A percentile compares a stretch with the other conserved stretches of the same genome.
Conservation (phyloP, 2,888 invertebrate species). For the Piscicola geometra region DNA sequence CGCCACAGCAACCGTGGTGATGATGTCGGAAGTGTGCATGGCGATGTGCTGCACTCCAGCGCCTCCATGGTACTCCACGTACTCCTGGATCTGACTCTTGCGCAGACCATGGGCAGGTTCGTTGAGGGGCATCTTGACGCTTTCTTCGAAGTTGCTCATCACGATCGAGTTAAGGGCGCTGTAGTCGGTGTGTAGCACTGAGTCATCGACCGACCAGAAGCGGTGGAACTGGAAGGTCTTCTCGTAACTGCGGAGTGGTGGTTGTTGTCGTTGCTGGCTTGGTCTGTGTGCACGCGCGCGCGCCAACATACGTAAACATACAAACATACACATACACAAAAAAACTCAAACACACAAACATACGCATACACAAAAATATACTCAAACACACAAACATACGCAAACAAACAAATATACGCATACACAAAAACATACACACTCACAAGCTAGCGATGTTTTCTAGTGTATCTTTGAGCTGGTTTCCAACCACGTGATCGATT, state of each 20-base stretch:
- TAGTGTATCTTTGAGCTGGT: slow-evolving; percentile 90
- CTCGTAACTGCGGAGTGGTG: slow-evolving; percentile 64
- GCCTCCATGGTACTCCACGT: slow-evolving; percentile 94
- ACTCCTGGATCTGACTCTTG: slow-evolving; percentile 96
- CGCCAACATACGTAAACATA: background rate
- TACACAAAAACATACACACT: too few species aligned
- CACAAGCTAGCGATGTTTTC: slow-evolving; percentile 81
- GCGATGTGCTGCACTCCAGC: slow-evolving; percentile 98
- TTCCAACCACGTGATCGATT: slow-evolving; percentile 94
- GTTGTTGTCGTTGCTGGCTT: background rate
- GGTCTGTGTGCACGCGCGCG: too few species aligned
- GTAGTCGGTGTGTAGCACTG: slow-evolving; percentile 88
- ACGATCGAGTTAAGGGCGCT: slow-evolving; percentile 94
- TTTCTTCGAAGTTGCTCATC: slow-evolving; percentile 95
- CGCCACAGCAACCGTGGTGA: slow-evolving; percentile 65
- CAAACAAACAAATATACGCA: too few species aligned
- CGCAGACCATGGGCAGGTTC: slow-evolving; percentile 90
- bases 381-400: too few species aligned
- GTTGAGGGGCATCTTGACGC: slow-evolving; percentile 93
- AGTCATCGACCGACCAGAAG: slow-evolving; percentile 98
- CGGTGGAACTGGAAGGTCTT: slow-evolving; percentile 71
- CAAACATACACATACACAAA: too few species aligned
- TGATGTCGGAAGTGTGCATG: slow-evolving; percentile 87
- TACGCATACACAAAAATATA: too few species aligned
- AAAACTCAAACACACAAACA: too few species aligned